Base-by-base conservation (phyloP, 1,140 invertebrate species). In the Brachionus asplanchnoidis region DNA sequence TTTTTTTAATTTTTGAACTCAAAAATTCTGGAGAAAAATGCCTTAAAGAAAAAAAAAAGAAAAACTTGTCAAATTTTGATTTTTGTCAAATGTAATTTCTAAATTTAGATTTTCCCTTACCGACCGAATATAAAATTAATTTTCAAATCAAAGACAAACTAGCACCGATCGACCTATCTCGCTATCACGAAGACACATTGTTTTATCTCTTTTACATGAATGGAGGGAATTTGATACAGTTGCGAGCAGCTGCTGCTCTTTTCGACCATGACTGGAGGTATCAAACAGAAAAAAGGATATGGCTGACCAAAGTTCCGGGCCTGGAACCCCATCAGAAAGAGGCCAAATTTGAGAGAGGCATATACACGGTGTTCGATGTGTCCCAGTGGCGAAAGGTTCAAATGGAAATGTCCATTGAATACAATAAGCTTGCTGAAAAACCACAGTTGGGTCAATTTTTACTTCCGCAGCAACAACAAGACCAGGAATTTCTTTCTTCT, bases 151-250 rank as follows among this genome's bases (percentile, higher is more conserved):
- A 89, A 84, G 89, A 90, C 14, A 90, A 90, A 91, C 91, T 99
- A 88, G 95, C 97, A 85, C 94, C 95, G 87, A 92, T 99, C 88
- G 95, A 97, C 92, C 91, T 99, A 88, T 95, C 94, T 91, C 93
- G 96, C 91, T 97, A 99, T 91, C 96, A 97, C 89, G 97, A 99
- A 91, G 97, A 99, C 92, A 92, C 99, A 87, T 92, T 99, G 86
- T 99, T 99, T 92, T 99, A 97, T 91, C 93, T 99, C 90, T 99
- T 99, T 92, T 99, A 99, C 91, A 98, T 96, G 91, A 98, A 96
- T 91, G 95, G 96, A 87, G 96, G 96, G 87, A 97, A 99, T 92
- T 93, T 97, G 86, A 92, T 99, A 90, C 97, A 99, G 92, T 91
- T 99, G 86, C 95, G 95, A 86, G 97, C 96, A 80, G 97, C 97